Base-by-base conservation (phyloP, 2,888 invertebrate species). In the Ditula angustiorana region DNA sequence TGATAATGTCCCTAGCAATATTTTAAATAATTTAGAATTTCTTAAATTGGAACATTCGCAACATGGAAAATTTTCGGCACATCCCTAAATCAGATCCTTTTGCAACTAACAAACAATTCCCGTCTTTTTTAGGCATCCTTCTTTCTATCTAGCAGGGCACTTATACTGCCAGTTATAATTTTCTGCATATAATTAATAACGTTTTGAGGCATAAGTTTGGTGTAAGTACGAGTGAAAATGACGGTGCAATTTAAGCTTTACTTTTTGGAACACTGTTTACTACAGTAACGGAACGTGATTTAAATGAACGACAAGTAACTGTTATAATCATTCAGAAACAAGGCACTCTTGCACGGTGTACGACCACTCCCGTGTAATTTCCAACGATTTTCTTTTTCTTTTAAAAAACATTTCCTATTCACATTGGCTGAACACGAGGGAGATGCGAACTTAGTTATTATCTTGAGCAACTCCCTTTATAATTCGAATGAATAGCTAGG, bases 281-380 rank as follows among this genome's bases (percentile, higher is more conserved):
- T 28, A 57, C 35, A 19, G 52, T 64, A 58, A 58, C 53, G 37
- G 58, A 35, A 59, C 35, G 19, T 23, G 37, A 44, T 46, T 53
- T 46, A 47, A 52, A 59, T 53, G 44, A 63, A 52, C 63, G 50
- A 57, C 52, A 52, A 50, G 8, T 46, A 37, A 56, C 55, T 11
- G 55, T 37, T 19, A 16, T 10, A 58, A 55, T 19, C 26, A 53
- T 49, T 37, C 50, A 61, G 57, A 59, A 67, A 64, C 63, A 46
- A 60, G 55, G 44, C 64, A 61, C 61, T 64, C 50, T 66, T 61
- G 37, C 57, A 67, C 67, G 67, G 57, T 64, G 44, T 37, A 46
- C 47, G 64, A 75, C 64, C 81, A 81, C 82, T 75, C 74, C 74
- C 70, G 58, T 69, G 69, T 79, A 82, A 82, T 84, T 83, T 58